Evolutionary conservation across 2,113 vertebrate genomes (phyloP), one percentile per base, ranked within the genome.

Genomic region (Noctilio leporinus): DNA sequence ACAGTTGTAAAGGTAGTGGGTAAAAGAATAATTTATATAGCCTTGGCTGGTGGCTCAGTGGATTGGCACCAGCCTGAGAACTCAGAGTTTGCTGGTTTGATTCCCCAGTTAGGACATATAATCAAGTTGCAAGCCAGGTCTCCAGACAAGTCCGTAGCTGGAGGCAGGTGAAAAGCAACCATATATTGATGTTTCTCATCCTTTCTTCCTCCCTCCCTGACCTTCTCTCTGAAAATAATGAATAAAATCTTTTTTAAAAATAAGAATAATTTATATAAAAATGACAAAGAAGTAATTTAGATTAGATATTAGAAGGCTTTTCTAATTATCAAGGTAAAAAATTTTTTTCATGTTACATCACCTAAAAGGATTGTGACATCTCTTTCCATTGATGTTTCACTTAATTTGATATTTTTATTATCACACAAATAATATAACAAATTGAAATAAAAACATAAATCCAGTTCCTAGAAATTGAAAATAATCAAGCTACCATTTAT

Each of bases 391-490:
- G 59, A 17, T n/a, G 84, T 70, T 95, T 87, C 94, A 77, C 77
- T 83, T 92, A 92, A 81, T 70, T 92, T 86, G 40, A 43, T 94
- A 87, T 90, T 87, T 94, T 94, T 93, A 55, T 92, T 95, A 57
- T 55, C 87, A 69, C 10, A 84, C 12, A 97, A 94, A 81, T 95
- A 86, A 87, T 92, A 72, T 82, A 93, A 67, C 19, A 94, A 95
- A 84, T 80, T 78, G 38, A 94, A 95, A 92, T 49, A 80, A 62
- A 91, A 95, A 73, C 11, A 84, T 84, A 70, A 94, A 80, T 38
- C 35, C 1, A 70, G 57, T 30, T 4, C 5, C 28, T 78, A 94
- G 55, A 67, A 86, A 73, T 72, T 86, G 17, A 92, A 82, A 33
- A 89, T n/a, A 35, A 91, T 81, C 80, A 85, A 85, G 92, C 10